A percentile compares a stretch with the other conserved stretches of the same genome.
Evolutionary conservation across 2,888 invertebrate genomes (phyloP).

Genomic region (Sussaba pulchella): DNA sequence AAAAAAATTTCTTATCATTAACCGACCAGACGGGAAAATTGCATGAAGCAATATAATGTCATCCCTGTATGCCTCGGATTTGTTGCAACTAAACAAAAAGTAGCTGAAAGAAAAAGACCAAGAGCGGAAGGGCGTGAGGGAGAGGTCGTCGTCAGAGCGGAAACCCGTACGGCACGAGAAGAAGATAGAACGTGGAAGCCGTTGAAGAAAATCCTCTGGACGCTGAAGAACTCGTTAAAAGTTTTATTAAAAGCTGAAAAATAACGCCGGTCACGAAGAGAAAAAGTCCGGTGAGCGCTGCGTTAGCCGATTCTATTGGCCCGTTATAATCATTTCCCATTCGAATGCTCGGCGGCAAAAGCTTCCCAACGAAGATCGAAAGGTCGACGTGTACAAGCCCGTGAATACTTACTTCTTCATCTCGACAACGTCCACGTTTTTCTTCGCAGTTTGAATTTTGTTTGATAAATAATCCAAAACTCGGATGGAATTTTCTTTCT

Average conservation of each 20-base stretch:
- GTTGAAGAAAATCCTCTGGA: slow-evolving; percentile 53
- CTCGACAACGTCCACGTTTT: too few species aligned
- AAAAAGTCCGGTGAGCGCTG: slow-evolving; percentile 12
- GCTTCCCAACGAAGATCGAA: background rate
- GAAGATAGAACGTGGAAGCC: slow-evolving; percentile 30
- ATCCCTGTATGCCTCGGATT: background rate
- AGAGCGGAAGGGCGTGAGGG: background rate
- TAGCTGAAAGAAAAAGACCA: slow-evolving; percentile 1
- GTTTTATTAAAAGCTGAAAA: slow-evolving; percentile 63
- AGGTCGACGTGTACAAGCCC: background rate
- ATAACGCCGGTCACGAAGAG: slow-evolving; percentile 45
- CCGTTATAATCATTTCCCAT: slow-evolving; percentile 54
- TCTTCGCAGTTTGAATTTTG: too few species aligned
- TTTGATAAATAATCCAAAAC: too few species aligned
- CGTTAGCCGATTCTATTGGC: slow-evolving; percentile 46
- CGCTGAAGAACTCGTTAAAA: slow-evolving; percentile 64
- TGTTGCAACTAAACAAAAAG: background rate
- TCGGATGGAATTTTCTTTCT: too few species aligned
- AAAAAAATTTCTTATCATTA: too few species aligned
- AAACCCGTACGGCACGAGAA: background rate
- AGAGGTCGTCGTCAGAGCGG: background rate
- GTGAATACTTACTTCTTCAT: slow-evolving; percentile 1
- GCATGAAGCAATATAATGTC: background rate
- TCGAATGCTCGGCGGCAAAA: slow-evolving; percentile 33
- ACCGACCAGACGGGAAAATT: background rate